Conservation (phyloP, 2,888 invertebrate species). For the Xestia sexstrigata region DNA sequence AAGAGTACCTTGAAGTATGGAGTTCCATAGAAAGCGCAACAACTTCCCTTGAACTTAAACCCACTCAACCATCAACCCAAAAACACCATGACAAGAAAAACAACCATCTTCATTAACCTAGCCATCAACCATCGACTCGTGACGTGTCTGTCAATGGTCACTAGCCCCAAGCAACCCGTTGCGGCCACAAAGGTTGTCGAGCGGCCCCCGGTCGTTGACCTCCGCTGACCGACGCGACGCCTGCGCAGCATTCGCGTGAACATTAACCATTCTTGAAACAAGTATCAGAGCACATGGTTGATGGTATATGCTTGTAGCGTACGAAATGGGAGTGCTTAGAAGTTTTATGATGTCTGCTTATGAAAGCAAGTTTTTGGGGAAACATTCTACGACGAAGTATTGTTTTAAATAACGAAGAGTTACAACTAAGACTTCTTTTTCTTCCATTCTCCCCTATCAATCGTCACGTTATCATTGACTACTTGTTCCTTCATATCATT, state of each 20-base stretch:
- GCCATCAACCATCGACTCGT: slow-evolving; percentile 63
- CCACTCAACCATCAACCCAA: slow-evolving; percentile 13
- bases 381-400: neutral
- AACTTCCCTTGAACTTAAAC: slow-evolving; percentile 9
- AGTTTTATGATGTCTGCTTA: neutral
- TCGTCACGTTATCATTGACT: neutral
- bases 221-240: slow-evolving; percentile 87
- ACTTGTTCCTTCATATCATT: neutral
- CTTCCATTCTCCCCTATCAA: neutral
- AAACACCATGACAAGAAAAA: slow-evolving; percentile 9
- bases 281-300: slow-evolving; percentile 56
- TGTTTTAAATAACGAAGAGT: neutral
- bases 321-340: slow-evolving; percentile 17
- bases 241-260: slow-evolving; percentile 82
- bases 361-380: neutral
- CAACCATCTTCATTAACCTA: slow-evolving; percentile 12
- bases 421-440: neutral
- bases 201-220: slow-evolving; percentile 83
- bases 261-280: slow-evolving; percentile 68
- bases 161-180: slow-evolving; percentile 76
- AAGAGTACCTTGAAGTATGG: neutral
- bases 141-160: slow-evolving; percentile 73
- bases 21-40: neutral
- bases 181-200: slow-evolving; percentile 85
- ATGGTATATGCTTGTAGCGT: slow-evolving; percentile 36